Evolutionary conservation across 2,797 vertebrate species (phyloP).

Genomic region (Sciurus carolinensis): DNA sequence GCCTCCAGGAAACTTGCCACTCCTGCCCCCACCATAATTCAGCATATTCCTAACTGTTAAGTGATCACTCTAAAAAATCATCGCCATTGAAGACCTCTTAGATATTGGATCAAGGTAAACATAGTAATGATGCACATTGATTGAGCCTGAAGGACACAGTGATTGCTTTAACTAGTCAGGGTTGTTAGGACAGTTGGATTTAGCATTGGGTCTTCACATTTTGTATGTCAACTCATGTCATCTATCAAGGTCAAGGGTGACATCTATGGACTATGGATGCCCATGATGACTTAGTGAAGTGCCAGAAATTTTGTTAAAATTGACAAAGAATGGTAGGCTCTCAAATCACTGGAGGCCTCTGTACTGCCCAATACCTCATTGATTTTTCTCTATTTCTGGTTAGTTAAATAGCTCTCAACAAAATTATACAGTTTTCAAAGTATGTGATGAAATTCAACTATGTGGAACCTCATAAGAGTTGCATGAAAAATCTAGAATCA

Average conservation of each 20-base stretch:
- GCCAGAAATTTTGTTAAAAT: not conserved
- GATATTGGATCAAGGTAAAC: not conserved
- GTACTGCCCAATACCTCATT: not conserved
- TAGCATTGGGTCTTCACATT: not conserved
- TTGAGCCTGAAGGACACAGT: not conserved
- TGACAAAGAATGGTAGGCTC: not conserved
- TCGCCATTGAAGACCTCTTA: not conserved
- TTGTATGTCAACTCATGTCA: not conserved
- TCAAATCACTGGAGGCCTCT: not conserved
- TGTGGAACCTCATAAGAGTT: not conserved
- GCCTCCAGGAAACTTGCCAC: not conserved
- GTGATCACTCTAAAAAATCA: not conserved
- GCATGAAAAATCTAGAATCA: not conserved
- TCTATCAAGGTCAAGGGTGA: not conserved
- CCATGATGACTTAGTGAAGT: not conserved
- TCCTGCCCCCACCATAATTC: fast-evolving
- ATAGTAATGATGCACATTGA: not conserved
- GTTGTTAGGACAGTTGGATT: not conserved
- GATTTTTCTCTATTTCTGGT: not conserved
- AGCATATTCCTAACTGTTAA: not conserved
- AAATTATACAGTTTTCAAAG: not conserved
- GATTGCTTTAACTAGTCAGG: not conserved
- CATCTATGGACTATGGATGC: not conserved
- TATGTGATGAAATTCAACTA: not conserved
- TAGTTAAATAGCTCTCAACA: not conserved